Conservation (phyloP, 2,888 invertebrate genomes). For the Pilophorus perplexus region DNA sequence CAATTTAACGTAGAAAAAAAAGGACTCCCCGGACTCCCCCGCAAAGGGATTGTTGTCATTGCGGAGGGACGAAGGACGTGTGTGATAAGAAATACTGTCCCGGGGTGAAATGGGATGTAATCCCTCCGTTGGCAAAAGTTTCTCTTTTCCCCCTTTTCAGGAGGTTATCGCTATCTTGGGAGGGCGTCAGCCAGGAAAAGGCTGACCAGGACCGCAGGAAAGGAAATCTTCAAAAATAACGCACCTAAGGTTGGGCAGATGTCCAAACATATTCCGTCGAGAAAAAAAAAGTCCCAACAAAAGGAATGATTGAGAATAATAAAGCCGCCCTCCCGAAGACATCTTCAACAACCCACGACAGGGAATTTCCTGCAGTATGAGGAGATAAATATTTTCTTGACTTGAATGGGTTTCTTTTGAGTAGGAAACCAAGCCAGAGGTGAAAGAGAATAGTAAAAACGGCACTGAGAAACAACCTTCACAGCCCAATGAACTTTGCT, state of each 20-base stretch:
- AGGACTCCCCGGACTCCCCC: conserved; percentile 11
- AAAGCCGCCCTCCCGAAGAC: background rate
- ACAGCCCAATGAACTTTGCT: too few species aligned
- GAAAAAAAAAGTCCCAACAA: background rate
- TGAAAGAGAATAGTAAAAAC: too few species aligned
- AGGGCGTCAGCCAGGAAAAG: conserved; percentile 6
- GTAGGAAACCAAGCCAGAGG: too few species aligned
- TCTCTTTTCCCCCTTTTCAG: conserved; percentile 8
- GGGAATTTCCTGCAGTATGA: background rate
- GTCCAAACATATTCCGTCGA: conserved; percentile 27
- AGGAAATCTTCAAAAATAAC: conserved; percentile 9
- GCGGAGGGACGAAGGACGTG: conserved; percentile 1
- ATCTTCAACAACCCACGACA: background rate
- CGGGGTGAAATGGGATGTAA: conserved; percentile 39
- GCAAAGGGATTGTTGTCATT: conserved; percentile 25
- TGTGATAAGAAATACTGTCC: conserved; percentile 32
- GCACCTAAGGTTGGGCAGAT: conserved; percentile 2
- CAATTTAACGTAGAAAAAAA: conserved; percentile 40
- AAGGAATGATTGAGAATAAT: background rate
- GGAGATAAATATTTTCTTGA: background rate
- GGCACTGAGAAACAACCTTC: too few species aligned
- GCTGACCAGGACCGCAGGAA: conserved; percentile 8
- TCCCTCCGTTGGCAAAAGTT: too few species aligned
- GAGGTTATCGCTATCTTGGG: background rate
- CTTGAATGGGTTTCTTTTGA: too few species aligned